Evolutionary conservation across 2,113 vertebrate species (phyloP).

Genomic region (rabbit (Oryctolagus cuniculus)): mOryCun1.1 NC_091434.1:183897501-183898000

Average conservation of each 20-base stretch:
- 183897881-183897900: conserved; percentile 34
- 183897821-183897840: background rate
- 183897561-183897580: too few species aligned
- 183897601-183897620: background rate
- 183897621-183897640: conserved; percentile 18
- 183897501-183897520: too few species aligned
- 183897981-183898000: background rate
- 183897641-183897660: conserved; percentile 40
- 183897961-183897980: background rate
- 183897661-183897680: background rate
- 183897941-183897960: background rate
- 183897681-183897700: background rate
- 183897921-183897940: background rate
- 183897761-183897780: conserved; percentile 34
- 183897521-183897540: too few species aligned
- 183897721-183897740: background rate
- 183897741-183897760: background rate
- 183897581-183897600: too few species aligned
- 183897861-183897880: conserved; percentile 37
- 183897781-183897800: background rate
- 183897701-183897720: background rate
- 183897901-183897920: background rate
- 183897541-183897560: too few species aligned
- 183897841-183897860: background rate
- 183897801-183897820: conserved; percentile 20